phyloP scores from a whole-genome alignment of 2,113 vertebrate species.

The Coptodon bakossiorum region DNA sequence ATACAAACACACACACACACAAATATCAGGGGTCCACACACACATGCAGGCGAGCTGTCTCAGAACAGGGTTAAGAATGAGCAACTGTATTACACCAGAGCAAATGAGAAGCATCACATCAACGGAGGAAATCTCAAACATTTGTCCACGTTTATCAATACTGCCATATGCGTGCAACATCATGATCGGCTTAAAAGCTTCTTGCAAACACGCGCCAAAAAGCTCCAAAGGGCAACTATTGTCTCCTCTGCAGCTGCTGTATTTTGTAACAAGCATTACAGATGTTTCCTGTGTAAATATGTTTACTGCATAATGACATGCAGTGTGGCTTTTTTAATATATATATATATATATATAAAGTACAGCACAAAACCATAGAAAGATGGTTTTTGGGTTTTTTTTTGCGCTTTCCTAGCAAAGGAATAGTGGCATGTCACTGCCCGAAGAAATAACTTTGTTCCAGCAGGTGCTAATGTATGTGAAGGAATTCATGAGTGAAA shows the following conservation, averaged over 20 bases:
- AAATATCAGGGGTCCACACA: not conserved
- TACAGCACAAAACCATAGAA: not conserved
- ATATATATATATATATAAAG: not conserved
- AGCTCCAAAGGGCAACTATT: conserved; percentile 5
- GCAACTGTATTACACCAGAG: conserved; percentile 41
- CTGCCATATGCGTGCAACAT: conserved; percentile 12
- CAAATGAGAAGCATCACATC: conserved; percentile 33
- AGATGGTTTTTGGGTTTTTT: accelerated
- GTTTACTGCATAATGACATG: not conserved
- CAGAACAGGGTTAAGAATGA: not conserved
- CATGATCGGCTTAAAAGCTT: not conserved
- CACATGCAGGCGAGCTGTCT: not conserved
- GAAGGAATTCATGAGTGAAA: conserved; percentile 21
- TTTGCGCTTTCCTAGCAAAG: not conserved
- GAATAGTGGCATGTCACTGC: not conserved
- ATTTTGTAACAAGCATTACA: conserved; percentile 29
- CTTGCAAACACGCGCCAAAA: not conserved
- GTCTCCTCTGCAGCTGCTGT: conserved; percentile 27
- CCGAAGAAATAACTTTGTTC: not conserved
- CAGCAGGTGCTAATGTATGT: conserved; percentile 20
- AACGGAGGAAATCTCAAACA: conserved; percentile 15
- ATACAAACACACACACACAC: not conserved
- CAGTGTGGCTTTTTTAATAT: not conserved
- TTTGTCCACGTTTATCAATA: conserved; percentile 42
- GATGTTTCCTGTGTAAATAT: conserved; percentile 42